Conservation (phyloP, 2,888 invertebrate genomes). For the Ophion costatus region DNA sequence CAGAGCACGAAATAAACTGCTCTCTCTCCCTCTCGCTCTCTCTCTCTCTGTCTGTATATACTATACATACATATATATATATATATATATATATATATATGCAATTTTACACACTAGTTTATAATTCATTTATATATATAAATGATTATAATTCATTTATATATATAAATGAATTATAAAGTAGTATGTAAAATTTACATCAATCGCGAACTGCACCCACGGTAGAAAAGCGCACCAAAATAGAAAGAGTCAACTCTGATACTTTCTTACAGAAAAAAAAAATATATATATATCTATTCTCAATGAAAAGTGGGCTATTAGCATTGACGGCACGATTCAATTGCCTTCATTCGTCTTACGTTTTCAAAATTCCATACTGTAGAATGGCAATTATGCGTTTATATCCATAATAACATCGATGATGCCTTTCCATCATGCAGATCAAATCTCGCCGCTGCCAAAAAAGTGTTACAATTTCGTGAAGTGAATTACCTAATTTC, state of each 20-base stretch:
- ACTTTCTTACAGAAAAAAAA: too few relatives aligned
- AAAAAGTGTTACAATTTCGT: neutral
- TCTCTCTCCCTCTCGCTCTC: too few relatives aligned
- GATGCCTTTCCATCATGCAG: neutral
- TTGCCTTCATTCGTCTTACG: neutral
- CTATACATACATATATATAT: too few relatives aligned
- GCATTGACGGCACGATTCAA: neutral
- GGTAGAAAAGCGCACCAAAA: neutral
- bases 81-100: too few relatives aligned
- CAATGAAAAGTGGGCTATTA: neutral
- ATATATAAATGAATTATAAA: neutral
- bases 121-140: too few relatives aligned
- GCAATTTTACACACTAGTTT: too few relatives aligned
- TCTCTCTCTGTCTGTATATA: too few relatives aligned
- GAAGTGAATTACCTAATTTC: neutral
- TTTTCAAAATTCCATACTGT: neutral
- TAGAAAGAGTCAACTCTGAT: neutral
- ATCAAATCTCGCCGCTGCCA: neutral
- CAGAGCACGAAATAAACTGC: too few relatives aligned
- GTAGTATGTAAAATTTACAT: neutral
- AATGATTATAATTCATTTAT: too few relatives aligned
- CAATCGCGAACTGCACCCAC: neutral
- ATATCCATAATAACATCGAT: neutral
- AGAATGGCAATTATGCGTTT: neutral
- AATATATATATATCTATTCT: too few relatives aligned